These are phyloP conservation scores for Austrolebias charrua DNA, from an alignment of 2,797 vertebrate species.

Conservation along the genomic window DNA sequence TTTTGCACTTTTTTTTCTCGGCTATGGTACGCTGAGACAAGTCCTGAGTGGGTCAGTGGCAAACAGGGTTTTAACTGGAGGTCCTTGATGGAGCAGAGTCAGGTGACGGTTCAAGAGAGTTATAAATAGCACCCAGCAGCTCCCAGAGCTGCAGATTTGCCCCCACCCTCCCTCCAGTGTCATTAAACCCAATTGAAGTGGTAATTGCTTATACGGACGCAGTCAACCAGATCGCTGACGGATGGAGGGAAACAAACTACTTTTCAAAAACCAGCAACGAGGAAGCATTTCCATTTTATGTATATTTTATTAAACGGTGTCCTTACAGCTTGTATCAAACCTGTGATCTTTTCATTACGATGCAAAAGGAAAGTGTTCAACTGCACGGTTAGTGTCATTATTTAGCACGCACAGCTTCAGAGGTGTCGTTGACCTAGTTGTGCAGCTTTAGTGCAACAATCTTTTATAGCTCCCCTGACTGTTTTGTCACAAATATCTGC, in stretches of 20 bases:
- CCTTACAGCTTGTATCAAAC: background rate
- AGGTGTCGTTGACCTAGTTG: background rate
- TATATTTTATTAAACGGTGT: background rate
- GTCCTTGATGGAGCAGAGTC: conserved; percentile 60
- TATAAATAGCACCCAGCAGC: conserved; percentile 71
- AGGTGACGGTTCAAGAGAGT: conserved; percentile 69
- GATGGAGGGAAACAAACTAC: conserved; percentile 50
- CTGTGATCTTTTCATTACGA: background rate
- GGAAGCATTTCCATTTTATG: conserved; percentile 33
- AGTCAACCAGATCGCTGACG: conserved; percentile 69
- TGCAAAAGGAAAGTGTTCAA: too few relatives aligned
- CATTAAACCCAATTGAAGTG: conserved; percentile 74
- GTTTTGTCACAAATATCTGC: conserved; percentile 44
- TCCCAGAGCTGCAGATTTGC: conserved; percentile 63
- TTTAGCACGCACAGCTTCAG: background rate
- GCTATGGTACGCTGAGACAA: conserved; percentile 32
- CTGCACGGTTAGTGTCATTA: too few relatives aligned
- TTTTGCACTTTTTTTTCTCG: conserved; percentile 12
- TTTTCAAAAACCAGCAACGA: conserved; percentile 20
- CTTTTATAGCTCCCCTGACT: conserved; percentile 37
- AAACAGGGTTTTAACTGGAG: conserved; percentile 37
- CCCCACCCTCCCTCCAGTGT: conserved; percentile 65
- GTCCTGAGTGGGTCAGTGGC: conserved; percentile 45
- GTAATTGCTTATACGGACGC: conserved; percentile 74
- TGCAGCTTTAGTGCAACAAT: conserved; percentile 29